Percentiles rank a stretch among this genome's conserved stretches.
Evolutionary conservation across 2,888 invertebrate genomes (phyloP).

Genomic region (Lasioglossum figueresi): DNA sequence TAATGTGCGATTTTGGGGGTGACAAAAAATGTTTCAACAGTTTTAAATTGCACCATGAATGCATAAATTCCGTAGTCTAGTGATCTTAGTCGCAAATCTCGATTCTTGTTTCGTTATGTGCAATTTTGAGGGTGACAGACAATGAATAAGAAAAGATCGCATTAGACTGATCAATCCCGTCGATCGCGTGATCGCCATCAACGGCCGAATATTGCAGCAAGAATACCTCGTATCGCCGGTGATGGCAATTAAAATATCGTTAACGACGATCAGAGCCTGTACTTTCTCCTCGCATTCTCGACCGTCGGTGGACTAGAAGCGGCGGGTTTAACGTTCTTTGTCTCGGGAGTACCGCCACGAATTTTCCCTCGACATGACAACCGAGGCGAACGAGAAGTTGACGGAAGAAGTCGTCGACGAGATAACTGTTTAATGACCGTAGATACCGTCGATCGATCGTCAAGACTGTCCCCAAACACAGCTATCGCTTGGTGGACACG

Average conservation of each 20-base stretch:
- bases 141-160: not conserved
- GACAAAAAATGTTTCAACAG: too few species aligned
- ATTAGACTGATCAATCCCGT: not conserved
- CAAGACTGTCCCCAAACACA: not conserved
- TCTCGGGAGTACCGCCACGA: not conserved
- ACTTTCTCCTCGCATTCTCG: conserved; percentile 59
- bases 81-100: not conserved
- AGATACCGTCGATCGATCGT: not conserved
- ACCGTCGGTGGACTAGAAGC: conserved; percentile 12
- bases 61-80: too few species aligned
- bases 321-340: conserved; percentile 11
- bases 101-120: not conserved
- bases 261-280: conserved; percentile 49
- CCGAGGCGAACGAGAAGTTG: not conserved
- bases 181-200: conserved; percentile 17
- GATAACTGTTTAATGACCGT: conserved; percentile 7
- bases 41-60: too few species aligned
- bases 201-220: conserved; percentile 37
- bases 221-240: conserved; percentile 39
- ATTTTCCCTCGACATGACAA: not conserved
- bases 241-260: conserved; percentile 66
- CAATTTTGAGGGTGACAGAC: not conserved
- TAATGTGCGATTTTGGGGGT: not conserved
- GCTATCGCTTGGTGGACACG: not conserved
- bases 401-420: not conserved